These are phyloP conservation scores for Aporophyla nigra DNA, from an alignment of 2,888 invertebrate species.

Conservation along the genomic window DNA sequence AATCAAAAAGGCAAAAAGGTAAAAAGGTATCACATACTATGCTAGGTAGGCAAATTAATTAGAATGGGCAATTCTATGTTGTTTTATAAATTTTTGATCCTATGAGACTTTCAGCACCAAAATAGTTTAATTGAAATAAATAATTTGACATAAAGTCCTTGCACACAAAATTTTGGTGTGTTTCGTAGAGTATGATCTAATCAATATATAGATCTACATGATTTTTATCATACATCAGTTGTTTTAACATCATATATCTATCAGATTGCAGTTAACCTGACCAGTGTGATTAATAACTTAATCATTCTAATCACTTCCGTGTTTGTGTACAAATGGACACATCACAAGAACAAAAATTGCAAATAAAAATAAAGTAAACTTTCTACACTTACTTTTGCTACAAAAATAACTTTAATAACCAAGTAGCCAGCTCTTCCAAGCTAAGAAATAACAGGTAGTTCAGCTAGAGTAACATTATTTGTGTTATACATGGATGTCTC, in stretches of 20 bases:
- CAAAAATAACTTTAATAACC: background rate
- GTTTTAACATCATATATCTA: slow-evolving; percentile 34
- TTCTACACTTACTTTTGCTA: slow-evolving; percentile 1
- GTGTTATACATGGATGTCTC: background rate
- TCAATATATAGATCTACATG: slow-evolving; percentile 34
- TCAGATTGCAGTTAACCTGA: slow-evolving; percentile 29
- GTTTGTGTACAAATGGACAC: slow-evolving; percentile 25
- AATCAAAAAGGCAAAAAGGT: background rate
- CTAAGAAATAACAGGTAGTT: slow-evolving; percentile 3
- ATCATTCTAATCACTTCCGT: slow-evolving; percentile 35
- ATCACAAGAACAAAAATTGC: slow-evolving; percentile 1
- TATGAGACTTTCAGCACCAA: background rate
- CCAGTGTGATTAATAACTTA: slow-evolving; percentile 9
- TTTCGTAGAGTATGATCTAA: slow-evolving; percentile 12
- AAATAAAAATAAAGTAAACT: background rate
- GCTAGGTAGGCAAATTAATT: background rate
- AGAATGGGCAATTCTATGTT: background rate
- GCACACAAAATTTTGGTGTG: background rate
- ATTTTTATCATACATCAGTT: slow-evolving; percentile 49
- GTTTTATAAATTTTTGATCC: no score
- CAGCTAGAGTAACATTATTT: slow-evolving; percentile 9
- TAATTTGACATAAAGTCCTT: background rate
- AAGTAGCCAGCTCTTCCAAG: background rate
- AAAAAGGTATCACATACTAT: background rate
- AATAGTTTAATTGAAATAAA: background rate